Percentiles rank a stretch among this genome's conserved stretches.
phyloP scores from a whole-genome alignment of 2,113 vertebrate species.

The Martes martes region DNA sequence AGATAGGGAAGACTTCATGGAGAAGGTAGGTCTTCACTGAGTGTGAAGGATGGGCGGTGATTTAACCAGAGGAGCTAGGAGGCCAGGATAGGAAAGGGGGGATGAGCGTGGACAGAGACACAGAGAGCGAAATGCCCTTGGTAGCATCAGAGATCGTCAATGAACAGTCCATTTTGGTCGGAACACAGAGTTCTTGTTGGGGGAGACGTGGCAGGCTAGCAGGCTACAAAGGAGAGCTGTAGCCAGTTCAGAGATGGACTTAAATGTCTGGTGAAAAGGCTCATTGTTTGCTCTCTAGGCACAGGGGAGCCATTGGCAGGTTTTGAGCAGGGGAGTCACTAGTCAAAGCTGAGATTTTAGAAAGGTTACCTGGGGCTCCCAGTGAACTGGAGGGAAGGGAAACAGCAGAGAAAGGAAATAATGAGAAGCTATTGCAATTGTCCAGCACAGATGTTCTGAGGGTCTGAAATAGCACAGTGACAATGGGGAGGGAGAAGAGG shows the following conservation, averaged over 20 bases:
- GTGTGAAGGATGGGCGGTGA: not conserved
- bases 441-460: constrained; percentile 16
- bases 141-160: not conserved
- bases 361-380: constrained; percentile 34
- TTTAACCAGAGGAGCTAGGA: not conserved
- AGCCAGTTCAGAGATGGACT: not conserved
- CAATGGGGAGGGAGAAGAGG: not conserved
- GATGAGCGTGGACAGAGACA: not conserved
- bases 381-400: constrained; percentile 16
- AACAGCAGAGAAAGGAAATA: constrained; percentile 22
- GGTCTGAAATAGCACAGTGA: not conserved
- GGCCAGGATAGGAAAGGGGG: not conserved
- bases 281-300: not conserved
- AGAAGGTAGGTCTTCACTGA: constrained; percentile 5
- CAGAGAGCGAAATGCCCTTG: not conserved
- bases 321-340: not conserved
- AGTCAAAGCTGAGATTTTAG: constrained; percentile 41
- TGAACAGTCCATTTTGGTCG: not conserved
- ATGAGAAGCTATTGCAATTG: constrained; percentile 11
- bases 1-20: not conserved
- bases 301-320: not conserved
- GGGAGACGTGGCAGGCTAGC: not conserved
- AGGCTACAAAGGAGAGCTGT: not conserved
- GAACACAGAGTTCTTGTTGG: not conserved
- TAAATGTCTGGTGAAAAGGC: not conserved